Percentiles rank a stretch among this genome's conserved stretches.
phyloP scores from a whole-genome alignment of 37 sponge, comb jelly and placozoan genomes.

The Agelas oroides region DNA sequence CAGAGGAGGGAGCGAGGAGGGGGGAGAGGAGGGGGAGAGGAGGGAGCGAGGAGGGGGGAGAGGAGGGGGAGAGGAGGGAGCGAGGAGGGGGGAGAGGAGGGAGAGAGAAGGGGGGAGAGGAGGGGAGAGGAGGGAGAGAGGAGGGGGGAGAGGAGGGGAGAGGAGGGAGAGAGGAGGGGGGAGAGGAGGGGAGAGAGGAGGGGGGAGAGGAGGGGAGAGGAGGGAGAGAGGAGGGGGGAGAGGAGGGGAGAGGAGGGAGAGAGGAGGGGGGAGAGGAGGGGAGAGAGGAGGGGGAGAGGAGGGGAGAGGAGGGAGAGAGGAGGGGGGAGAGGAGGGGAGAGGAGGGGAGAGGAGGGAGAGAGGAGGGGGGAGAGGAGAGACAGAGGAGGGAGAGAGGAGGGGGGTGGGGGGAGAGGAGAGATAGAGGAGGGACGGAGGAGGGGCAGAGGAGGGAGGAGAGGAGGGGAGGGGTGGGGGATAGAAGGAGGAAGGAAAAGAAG shows the following conservation, averaged over 20 bases:
- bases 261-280: not conserved
- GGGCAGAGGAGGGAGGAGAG: not conserved
- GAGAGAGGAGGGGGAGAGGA: not conserved
- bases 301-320: not conserved
- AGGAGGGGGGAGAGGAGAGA: too few species aligned
- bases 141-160: too few species aligned
- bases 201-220: too few species aligned
- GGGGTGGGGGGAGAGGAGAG: slow-evolving; percentile 62
- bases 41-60: slow-evolving; percentile 70
- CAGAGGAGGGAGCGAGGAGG: too few species aligned
- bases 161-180: not conserved
- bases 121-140: too few species aligned
- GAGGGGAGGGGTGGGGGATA: not conserved
- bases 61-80: slow-evolving; percentile 78
- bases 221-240: not conserved
- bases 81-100: too few species aligned
- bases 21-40: too few species aligned
- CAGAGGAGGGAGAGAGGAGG: too few species aligned
- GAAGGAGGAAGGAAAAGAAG: not conserved
- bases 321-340: not conserved
- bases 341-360: too few species aligned
- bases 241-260: too few species aligned
- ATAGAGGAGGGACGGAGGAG: slow-evolving; percentile 21
- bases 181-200: too few species aligned
- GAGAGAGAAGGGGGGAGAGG: too few species aligned